A percentile compares a stretch with the other conserved stretches of the same genome.
These are phyloP conservation scores for Fistularia commersonii DNA, from an alignment of 2,797 vertebrate species.

Conservation along the genomic window DNA sequence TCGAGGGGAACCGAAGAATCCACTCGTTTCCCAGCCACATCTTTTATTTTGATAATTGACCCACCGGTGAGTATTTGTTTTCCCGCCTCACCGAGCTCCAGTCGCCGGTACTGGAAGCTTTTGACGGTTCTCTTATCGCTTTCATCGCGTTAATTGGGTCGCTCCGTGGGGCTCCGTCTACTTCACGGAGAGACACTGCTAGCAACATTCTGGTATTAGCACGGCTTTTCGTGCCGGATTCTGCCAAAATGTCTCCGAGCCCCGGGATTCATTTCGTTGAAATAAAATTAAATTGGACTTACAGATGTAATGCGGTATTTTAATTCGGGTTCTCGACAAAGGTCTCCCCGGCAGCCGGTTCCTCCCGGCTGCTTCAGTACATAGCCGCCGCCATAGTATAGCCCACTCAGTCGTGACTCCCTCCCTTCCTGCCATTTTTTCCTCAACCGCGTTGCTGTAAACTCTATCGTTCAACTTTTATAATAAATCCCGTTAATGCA, in stretches of 20 bases:
- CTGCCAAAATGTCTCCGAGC: fast-evolving
- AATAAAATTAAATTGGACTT: neutral
- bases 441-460: neutral
- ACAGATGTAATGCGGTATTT: neutral
- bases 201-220: conserved; percentile 16
- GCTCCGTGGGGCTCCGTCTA: conserved; percentile 32
- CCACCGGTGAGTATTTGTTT: conserved; percentile 45
- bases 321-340: neutral
- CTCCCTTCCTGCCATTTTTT: conserved; percentile 5
- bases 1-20: conserved; percentile 35
- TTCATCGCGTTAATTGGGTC: conserved; percentile 12
- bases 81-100: neutral
- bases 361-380: conserved; percentile 1
- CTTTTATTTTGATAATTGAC: conserved; percentile 33
- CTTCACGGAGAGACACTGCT: conserved; percentile 14
- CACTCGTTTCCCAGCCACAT: conserved; percentile 28
- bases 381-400: conserved; percentile 29
- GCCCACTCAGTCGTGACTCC: conserved; percentile 36
- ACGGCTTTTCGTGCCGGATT: fast-evolving
- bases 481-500: no score
- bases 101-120: no score
- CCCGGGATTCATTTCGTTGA: fast-evolving
- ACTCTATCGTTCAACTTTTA: neutral
- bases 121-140: neutral
- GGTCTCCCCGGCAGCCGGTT: neutral